Evolutionary conservation across 2,113 vertebrate genomes (phyloP), one percentile per base, ranked within the genome.

Genomic region (Eidolon helvum): DNA sequence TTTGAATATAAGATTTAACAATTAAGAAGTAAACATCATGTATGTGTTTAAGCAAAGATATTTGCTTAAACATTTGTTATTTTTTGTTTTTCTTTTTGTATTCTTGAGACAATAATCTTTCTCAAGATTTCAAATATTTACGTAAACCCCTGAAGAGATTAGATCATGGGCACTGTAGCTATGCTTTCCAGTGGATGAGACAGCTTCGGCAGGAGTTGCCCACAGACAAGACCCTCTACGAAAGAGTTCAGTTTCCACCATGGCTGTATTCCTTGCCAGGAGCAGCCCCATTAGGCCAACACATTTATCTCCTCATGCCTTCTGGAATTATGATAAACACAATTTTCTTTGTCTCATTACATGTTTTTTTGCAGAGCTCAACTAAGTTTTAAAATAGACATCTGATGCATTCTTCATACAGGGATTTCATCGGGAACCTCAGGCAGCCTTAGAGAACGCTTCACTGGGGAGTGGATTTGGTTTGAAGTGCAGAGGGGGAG

Each of bases 1-100:
- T 91, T 88, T 71, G 24, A 90, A 82, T 75, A 91, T 84, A 59
- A 87, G 24, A 79, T 71, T 88, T 91, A 83, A 68, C 45, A 90
- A 26, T 74, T 26, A 45, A 88, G 35, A 85, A 63, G 26, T 57
- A 53, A 77, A 22, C 30, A 68, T 69, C n/a, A 30, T 66, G 4
- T 48, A 69, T 77, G 79, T 71, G n/a, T 90, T n/a, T n/a, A n/a
- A n/a, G n/a, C n/a, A n/a, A n/a, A 92, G 93, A 79, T 4, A 66
- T 74, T 89, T 86, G 28, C 68, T 71, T 80, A 45, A 75, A 53
- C 65, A 24, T 40, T 69, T 90, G 61, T 33, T 66, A 21, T 33
- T 38, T 53, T 69, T 21, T 87, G 8, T 69, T 85, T 87, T 92
- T 92, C 18, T 86, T 16, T 77, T 91, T 89, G 12, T 53, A 53